A percentile compares a stretch with the other conserved stretches of the same genome.
Evolutionary conservation across 2,797 vertebrate species (phyloP).

Genomic region (Distichodus sexfasciatus): DNA sequence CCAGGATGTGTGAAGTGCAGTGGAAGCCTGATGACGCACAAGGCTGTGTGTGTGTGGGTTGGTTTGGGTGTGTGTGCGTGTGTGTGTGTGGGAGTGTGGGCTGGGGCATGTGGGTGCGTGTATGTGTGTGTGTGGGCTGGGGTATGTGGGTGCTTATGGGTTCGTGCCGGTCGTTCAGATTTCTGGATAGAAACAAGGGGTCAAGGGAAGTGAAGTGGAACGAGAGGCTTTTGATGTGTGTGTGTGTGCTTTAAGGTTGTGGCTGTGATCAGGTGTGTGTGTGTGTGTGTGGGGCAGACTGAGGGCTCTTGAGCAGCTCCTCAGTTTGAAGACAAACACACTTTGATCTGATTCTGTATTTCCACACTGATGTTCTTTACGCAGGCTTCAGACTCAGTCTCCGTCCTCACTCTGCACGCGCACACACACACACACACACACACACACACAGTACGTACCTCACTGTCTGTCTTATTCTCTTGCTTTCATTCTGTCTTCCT

Average conservation of each 20-base stretch:
- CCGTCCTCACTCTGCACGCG: too few species aligned
- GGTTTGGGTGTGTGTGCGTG: conserved; percentile 3
- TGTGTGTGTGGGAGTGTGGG: too few species aligned
- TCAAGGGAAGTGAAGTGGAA: conserved; percentile 31
- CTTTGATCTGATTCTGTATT: conserved; percentile 56
- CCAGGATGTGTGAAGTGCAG: conserved; percentile 14
- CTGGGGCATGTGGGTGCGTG: conserved; percentile 5
- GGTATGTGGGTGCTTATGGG: conserved; percentile 15
- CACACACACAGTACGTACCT: too few species aligned
- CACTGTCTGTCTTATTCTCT: neutral
- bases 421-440: too few species aligned
- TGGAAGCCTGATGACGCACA: neutral
- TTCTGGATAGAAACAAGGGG: conserved; percentile 27
- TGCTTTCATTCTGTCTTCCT: neutral
- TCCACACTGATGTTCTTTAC: conserved; percentile 39
- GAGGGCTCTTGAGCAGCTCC: conserved; percentile 40
- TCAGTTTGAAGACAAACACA: conserved; percentile 25
- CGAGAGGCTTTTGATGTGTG: conserved; percentile 42
- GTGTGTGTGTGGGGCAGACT: conserved; percentile 40
- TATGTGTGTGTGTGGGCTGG: too few species aligned
- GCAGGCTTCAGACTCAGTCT: conserved; percentile 6
- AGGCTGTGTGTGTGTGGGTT: neutral
- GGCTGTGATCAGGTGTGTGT: conserved; percentile 40
- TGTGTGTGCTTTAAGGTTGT: conserved; percentile 32
- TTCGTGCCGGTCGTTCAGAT: conserved; percentile 27